Evolutionary conservation across 2,797 vertebrate genomes (phyloP).

Genomic region (Streptopelia turtur): DNA sequence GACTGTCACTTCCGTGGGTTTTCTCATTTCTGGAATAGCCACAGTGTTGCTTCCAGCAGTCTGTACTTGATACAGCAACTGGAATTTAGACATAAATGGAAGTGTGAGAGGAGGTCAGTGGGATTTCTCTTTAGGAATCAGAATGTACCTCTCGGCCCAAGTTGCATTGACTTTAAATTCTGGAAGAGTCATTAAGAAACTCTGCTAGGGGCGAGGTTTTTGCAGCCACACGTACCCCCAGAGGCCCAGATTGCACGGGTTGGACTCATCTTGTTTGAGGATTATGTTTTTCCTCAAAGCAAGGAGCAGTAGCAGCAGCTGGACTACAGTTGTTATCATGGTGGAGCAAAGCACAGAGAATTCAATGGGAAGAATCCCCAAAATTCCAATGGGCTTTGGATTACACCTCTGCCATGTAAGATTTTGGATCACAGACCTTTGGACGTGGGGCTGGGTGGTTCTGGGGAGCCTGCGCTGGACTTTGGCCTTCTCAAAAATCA

Average conservation of each 20-base stretch:
- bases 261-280: not conserved
- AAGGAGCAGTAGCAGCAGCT: not conserved
- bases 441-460: not conserved
- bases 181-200: not conserved
- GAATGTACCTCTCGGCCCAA: not conserved
- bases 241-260: rapidly evolving
- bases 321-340: not conserved
- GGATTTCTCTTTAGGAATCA: not conserved
- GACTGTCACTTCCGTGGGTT: not conserved
- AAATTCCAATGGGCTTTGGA: not conserved
- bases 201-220: not conserved
- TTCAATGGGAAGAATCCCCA: not conserved
- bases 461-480: not conserved
- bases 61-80: not conserved
- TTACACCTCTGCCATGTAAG: not conserved
- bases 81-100: not conserved
- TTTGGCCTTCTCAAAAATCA: not conserved
- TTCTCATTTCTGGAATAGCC: not conserved
- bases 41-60: not conserved
- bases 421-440: not conserved
- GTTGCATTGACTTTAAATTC: not conserved
- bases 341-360: not conserved
- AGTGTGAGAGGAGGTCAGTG: not conserved
- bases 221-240: not conserved
- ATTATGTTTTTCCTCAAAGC: not conserved